These are phyloP conservation scores for Stichodactyla mertensii DNA, from an alignment of 64 coral and sea anemone genomes.

Conservation along the genomic window DNA sequence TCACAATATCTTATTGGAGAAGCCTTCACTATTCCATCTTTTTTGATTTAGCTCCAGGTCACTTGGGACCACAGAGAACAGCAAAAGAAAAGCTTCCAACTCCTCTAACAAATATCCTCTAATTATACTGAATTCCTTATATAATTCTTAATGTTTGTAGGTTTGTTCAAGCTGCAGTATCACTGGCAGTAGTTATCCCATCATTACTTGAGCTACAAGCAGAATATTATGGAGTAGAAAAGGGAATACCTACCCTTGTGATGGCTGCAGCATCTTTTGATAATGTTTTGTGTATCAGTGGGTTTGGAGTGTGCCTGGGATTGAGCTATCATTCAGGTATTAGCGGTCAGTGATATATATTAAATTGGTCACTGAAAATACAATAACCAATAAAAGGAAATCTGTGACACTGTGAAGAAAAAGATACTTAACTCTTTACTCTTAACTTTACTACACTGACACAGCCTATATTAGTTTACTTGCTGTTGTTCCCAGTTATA, in stretches of 20 bases:
- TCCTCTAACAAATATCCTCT: background rate
- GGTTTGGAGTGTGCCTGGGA: slow-evolving; percentile 89
- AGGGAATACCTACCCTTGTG: slow-evolving; percentile 93
- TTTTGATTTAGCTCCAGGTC: background rate
- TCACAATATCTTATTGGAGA: too few species aligned
- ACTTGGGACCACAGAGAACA: background rate
- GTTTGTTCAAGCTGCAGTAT: slow-evolving; percentile 96
- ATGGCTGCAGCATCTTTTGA: slow-evolving; percentile 99
- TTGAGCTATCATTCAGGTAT: slow-evolving; percentile 55
- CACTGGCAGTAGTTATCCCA: slow-evolving; percentile 91
- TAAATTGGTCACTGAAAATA: background rate
- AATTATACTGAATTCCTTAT: background rate
- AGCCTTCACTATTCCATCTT: too few species aligned
- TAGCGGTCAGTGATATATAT: background rate
- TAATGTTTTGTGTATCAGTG: slow-evolving; percentile 94
- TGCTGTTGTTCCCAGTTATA: too few species aligned
- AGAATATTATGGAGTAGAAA: slow-evolving; percentile 78
- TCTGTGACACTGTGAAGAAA: too few species aligned
- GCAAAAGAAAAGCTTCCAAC: background rate
- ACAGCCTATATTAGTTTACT: too few species aligned
- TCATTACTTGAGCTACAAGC: slow-evolving; percentile 84
- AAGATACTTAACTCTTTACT: too few species aligned
- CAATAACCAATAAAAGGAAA: too few species aligned
- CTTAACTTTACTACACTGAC: too few species aligned
- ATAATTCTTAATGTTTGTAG: background rate